Base-by-base conservation (phyloP, 2,888 invertebrate genomes). In the Venustoraphidia nigricollis region DNA sequence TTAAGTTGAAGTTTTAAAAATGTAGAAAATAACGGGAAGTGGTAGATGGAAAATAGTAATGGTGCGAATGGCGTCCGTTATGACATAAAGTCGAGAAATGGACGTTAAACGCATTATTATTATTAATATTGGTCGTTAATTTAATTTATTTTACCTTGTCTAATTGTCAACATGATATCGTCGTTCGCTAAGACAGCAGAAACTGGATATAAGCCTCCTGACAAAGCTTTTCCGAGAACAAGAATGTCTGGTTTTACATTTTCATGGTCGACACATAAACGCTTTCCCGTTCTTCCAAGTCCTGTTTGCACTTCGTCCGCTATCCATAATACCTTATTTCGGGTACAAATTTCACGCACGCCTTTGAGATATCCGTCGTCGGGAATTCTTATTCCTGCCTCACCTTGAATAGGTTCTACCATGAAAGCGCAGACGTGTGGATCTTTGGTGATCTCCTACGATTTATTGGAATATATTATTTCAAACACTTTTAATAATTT, bases 401-500 rank as follows among this genome's bases (percentile, higher is more conserved):
- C 90, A 3, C 89, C 90, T 66, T 90, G 89, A 54, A 90, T 86
- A 1, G 89, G 88, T 64, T 90, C 89, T 47, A 88, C 78, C 88
- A 90, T 88, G 62, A 84, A 89, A 0, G 82, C 88, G 58, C 83
- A 83, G 6, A 84, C 79, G 52, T 73, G 69, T 0, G 81, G 79
- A 59, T 88, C 79, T 54, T 75, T 67, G 2, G 78, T 59, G 2
- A 72, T 72, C 60, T 70, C 68, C 80, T 70, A 46, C 44, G 58
- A 60, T 51, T 48, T 46, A 46, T 11, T n/a, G 11, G 41, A 43
- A 40, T 36, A n/a, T 14, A 37, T 14, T 13, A 6, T 45, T 27
- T 45, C 14, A 44, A 11, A 44, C 42, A 44, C 37, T 5, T n/a
- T 44, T 37, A 5, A 44, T 37, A 10, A 10, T 42, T 41, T 27